Evolutionary conservation across 1,140 invertebrate species (phyloP).

Genomic region (Cylas formicarius): DNA sequence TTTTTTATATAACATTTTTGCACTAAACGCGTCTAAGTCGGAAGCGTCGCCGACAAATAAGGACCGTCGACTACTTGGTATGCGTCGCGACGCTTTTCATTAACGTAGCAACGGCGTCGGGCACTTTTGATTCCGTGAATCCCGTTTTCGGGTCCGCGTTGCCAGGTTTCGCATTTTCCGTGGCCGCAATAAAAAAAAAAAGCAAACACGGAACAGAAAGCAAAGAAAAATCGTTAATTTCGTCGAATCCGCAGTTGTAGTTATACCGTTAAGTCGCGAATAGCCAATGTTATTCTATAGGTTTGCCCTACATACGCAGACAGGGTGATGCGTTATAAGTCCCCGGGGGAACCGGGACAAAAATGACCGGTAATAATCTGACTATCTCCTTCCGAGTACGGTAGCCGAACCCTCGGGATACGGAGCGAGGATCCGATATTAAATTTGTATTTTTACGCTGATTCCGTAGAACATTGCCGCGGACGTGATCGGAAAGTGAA

Average conservation of each 20-base stretch:
- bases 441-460: conserved; percentile 44
- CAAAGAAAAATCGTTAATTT: conserved; percentile 1
- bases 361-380: conserved; percentile 37
- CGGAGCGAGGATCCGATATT: conserved; percentile 37
- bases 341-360: conserved; percentile 21
- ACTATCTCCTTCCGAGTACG: conserved; percentile 26
- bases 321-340: conserved; percentile 11
- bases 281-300: too few species aligned
- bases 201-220: not conserved
- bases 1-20: too few species aligned
- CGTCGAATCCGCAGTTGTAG: not conserved
- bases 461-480: conserved; percentile 38
- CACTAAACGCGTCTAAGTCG: too few species aligned
- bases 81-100: conserved; percentile 43
- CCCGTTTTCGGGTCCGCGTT: conserved; percentile 13
- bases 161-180: conserved; percentile 8
- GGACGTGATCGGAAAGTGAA: conserved; percentile 39
- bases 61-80: conserved; percentile 42
- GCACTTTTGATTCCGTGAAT: conserved; percentile 33
- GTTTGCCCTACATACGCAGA: not conserved
- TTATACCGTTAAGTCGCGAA: not conserved
- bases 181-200: not conserved
- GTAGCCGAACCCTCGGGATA: conserved; percentile 26
- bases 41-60: too few species aligned
- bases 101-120: conserved; percentile 36